Evolutionary conservation across 2,113 vertebrate genomes (phyloP).

Genomic region (Centropus bengalensis): DNA sequence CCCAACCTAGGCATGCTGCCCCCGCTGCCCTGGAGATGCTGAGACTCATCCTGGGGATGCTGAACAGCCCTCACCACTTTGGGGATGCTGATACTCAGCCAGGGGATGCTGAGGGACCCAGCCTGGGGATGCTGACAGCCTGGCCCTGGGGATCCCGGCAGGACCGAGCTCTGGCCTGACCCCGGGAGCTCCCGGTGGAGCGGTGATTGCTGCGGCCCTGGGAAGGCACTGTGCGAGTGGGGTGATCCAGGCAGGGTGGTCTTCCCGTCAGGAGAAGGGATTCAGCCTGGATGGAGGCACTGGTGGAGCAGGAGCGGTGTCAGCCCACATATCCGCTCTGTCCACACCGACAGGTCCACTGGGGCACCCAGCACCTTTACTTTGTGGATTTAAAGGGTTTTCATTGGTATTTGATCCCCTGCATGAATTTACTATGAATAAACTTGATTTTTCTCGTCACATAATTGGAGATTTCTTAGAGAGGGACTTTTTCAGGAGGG

Average conservation of each 20-base stretch:
- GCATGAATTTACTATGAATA: not conserved
- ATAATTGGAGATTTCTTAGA: not conserved
- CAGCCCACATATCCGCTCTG: not conserved
- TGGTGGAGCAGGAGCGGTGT: too few species aligned
- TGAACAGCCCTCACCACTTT: too few species aligned
- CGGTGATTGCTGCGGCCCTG: not conserved
- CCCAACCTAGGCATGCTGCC: too few species aligned
- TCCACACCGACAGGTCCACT: accelerated
- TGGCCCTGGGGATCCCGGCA: too few species aligned
- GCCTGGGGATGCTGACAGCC: not conserved
- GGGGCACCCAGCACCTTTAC: not conserved
- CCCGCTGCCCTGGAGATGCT: too few species aligned
- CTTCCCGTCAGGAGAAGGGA: not conserved
- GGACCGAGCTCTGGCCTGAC: not conserved
- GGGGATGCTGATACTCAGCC: too few species aligned
- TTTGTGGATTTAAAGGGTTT: not conserved
- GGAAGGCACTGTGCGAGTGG: not conserved
- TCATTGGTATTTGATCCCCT: not conserved
- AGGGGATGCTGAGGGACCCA: too few species aligned
- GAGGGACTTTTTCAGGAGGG: not conserved
- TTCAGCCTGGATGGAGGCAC: not conserved
- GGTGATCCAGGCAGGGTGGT: too few species aligned
- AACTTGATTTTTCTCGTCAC: not conserved
- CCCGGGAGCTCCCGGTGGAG: not conserved
- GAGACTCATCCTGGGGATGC: too few species aligned